Conservation (phyloP, 2,888 invertebrate species). For the Coleophora deauratella region DNA sequence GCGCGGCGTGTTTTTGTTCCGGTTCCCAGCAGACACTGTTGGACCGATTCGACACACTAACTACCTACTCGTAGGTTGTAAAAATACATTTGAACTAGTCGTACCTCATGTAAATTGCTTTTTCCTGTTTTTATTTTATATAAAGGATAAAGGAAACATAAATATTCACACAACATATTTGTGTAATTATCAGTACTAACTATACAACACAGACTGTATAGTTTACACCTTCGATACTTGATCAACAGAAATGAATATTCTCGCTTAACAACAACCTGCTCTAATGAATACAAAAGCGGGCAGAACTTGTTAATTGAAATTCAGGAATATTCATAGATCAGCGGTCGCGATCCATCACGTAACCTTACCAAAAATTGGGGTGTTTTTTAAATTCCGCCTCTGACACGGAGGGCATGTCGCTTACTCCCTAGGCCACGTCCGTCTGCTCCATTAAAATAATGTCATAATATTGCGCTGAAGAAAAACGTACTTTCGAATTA, state of each 20-base stretch:
- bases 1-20: constrained; percentile 35
- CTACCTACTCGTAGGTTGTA: constrained; percentile 13
- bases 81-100: too few relatives aligned
- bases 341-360: constrained; percentile 9
- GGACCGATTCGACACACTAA: constrained; percentile 39
- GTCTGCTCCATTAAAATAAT: constrained; percentile 41
- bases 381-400: constrained; percentile 2
- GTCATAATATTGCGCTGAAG: constrained; percentile 48
- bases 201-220: too few relatives aligned
- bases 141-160: too few relatives aligned
- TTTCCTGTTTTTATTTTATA: too few relatives aligned
- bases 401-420: constrained; percentile 11
- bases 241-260: constrained; percentile 1
- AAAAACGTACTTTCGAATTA: constrained; percentile 51
- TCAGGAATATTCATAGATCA: constrained; percentile 11
- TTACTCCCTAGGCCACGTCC: constrained; percentile 19
- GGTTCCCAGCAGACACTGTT: constrained; percentile 34
- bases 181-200: too few relatives aligned
- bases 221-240: too few relatives aligned
- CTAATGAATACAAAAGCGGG: too few relatives aligned
- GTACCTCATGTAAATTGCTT: too few relatives aligned
- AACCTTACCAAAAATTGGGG: constrained; percentile 2
- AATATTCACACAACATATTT: too few relatives aligned
- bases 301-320: constrained; percentile 6
- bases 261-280: background rate